Evolutionary conservation across 2,888 invertebrate species (phyloP), one percentile per base, ranked within the genome.

Genomic region (Bellardia pandia): DNA sequence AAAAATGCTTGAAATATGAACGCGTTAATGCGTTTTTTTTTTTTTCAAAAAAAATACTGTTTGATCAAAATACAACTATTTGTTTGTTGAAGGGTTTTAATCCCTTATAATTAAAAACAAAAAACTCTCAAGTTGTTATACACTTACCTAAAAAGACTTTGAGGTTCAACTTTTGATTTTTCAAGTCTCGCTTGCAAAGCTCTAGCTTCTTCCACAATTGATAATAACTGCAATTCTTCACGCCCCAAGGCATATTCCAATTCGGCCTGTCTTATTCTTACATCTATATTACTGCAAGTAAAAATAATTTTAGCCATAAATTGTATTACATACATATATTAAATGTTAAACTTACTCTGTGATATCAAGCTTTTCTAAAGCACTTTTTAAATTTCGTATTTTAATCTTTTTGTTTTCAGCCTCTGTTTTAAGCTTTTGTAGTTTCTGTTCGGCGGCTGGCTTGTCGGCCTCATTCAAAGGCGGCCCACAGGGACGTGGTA

Each of bases 221-320:
- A 97, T 89, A 98, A 94, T 91, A 98, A 95, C 93, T 98, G 97
- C 89, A 98, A 94, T 94, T 98, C 98, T 93, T 98, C 98, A 66
- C 98, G 95, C 0, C 98, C 98, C 89, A 98, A 94, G 92, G 97
- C 96, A 93, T 98, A 98, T 92, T 98, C 98, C 90, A 98, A 94
- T 93, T 98, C 98, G 0, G 98, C 98, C 92, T 98, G 98, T 91
- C 97, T 96, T 92, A 98, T 98, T 89, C 98, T 95, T 68, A 96
- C 96, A 93, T 98, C 98, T 85, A 98, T 98, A 93, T 98, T 98
- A 91, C 98, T 98, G 93, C 2, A 93, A 93, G 89, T 45, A 40
- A 6, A 37, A 53, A 9, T 37, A 42, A 5, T 74, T 53, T 40
- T 14, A 48, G 23, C 74, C 23, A 58, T 11, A 60, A 8, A 9